These are phyloP conservation scores for Zalophus californianus DNA, from an alignment of 2,797 vertebrate species.

Conservation along the genomic window DNA sequence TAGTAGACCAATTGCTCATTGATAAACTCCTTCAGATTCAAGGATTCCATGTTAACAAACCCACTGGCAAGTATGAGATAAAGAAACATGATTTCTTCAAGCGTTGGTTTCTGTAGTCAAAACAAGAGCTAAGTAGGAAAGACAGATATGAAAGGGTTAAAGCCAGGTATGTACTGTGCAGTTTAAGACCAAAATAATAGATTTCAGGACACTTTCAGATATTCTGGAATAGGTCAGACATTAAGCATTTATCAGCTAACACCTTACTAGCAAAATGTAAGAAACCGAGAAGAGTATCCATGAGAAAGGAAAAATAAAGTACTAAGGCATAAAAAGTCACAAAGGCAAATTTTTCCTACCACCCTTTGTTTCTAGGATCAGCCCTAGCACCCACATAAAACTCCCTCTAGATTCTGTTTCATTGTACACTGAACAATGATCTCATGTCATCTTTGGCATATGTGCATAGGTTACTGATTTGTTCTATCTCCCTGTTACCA, in stretches of 20 bases:
- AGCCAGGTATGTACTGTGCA: neutral
- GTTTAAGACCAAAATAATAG: neutral
- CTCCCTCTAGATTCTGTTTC: neutral
- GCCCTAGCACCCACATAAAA: neutral
- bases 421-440: neutral
- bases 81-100: neutral
- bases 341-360: conserved; percentile 3
- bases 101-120: neutral
- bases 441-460: neutral
- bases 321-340: neutral
- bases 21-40: neutral
- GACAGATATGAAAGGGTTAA: neutral
- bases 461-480: neutral
- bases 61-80: neutral
- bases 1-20: neutral
- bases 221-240: neutral
- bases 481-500: neutral
- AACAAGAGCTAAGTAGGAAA: neutral
- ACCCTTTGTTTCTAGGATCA: neutral
- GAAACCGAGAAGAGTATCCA: conserved; percentile 9
- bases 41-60: neutral
- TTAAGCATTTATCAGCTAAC: neutral
- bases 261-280: conserved; percentile 9
- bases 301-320: conserved; percentile 8
- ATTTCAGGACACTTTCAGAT: conserved; percentile 15